Evolutionary conservation across 1,140 invertebrate genomes (phyloP), one percentile per base, ranked within the genome.

Genomic region (Coboldia fuscipes): DNA sequence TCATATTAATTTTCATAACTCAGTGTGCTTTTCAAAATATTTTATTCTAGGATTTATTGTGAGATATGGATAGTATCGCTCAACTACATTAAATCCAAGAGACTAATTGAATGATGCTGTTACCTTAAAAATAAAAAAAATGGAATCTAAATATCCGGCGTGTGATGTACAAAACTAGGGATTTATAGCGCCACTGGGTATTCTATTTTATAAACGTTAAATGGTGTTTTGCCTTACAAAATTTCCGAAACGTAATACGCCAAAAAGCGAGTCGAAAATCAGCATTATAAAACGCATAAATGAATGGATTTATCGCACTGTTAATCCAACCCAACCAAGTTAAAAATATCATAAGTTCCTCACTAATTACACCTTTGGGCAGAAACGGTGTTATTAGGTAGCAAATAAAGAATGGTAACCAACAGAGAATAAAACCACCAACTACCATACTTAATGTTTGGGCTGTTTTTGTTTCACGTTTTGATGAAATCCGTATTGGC

Each of bases 251-350:
- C 4, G 77, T 81, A 8, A 83, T 47, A 36, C 75, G 59, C 76
- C 77, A 81, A 42, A 88, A 84, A 0, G 82, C 83, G 39, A 75
- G 61, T 45, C 79, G 68, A 51, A 86, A 86, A 48, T 84, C 78
- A 0, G 71, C 71, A 44, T 79, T 85, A 50, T 83, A 82, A 46
- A 84, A 82, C 10, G 83, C 82, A 45, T 85, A 85, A 43, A 85
- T 83, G 45, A 83, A 81, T 0, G 80, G 79, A 55, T 85, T 85
- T 31, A 85, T 80, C 2, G 76, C 76, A 5, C 84, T 89, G 54
- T 93, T 94, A 32, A 88, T 71, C 76, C 89, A 92, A 3, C 77
- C 88, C 26, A 92, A 62, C 88, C 88, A 94, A 0, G 82, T 88
- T 29, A 90, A 57, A 38, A 80, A 68, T 24, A 68, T 68, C 70